Evolutionary conservation across 2,797 vertebrate species (phyloP).

Genomic region (Eleutherodactylus coqui): DNA sequence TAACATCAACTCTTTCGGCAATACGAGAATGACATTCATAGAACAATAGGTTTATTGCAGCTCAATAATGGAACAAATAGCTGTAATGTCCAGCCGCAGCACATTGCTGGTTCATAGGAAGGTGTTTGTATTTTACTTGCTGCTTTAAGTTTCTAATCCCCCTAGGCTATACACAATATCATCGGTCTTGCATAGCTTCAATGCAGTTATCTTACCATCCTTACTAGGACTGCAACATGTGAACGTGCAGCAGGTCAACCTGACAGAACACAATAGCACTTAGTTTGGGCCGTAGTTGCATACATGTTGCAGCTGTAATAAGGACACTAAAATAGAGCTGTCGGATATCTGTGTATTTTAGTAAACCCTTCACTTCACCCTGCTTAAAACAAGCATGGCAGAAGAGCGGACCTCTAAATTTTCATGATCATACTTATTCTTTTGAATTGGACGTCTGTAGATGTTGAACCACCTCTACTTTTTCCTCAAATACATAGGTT

Average conservation of each 20-base stretch:
- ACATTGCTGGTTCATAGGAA: background rate
- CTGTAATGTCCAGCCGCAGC: too few species aligned
- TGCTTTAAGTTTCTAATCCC: background rate
- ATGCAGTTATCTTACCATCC: background rate
- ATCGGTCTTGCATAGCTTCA: background rate
- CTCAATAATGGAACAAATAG: background rate
- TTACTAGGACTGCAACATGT: background rate
- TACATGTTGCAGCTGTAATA: background rate
- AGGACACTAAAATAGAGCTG: too few species aligned
- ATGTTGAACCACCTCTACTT: background rate
- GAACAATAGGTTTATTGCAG: background rate
- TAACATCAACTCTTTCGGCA: background rate
- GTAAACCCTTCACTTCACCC: background rate
- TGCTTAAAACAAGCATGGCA: background rate
- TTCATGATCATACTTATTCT: background rate
- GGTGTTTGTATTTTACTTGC: background rate
- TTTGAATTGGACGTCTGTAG: background rate
- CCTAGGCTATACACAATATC: background rate
- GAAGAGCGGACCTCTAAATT: background rate
- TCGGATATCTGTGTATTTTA: too few species aligned
- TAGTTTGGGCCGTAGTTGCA: too few species aligned
- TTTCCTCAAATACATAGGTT: background rate
- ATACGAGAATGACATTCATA: background rate
- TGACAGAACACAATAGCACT: background rate
- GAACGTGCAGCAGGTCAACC: background rate